Base-by-base conservation (phyloP, 2,113 vertebrate species). In the Leptodactylus fuscus region DNA sequence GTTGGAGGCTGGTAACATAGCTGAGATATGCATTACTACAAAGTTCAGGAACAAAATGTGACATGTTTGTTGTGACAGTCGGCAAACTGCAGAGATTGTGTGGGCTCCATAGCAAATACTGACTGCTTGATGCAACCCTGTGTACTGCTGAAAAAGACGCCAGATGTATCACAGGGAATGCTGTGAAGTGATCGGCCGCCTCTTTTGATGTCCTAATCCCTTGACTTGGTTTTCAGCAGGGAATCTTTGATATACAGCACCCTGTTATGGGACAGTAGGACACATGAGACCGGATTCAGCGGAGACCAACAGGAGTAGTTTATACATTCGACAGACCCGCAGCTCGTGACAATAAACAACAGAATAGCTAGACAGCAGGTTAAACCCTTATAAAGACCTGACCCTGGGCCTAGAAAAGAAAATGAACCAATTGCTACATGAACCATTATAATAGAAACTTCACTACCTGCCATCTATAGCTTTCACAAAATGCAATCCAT, bases 1-100 rank as follows among this genome's bases (percentile, higher is more conserved):
- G 53, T 65, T 46, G 34, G 53, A 24, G 55, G 44, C 48, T 2
- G 41, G 67, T 51, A 36, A 53, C 65, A 71, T 41, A 58, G 34
- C 67, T 73, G 13, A 73, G 11, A 58, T 73, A 27, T 53, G 32
- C n/a, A 82, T 49, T 53, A 22, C 69, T 38, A 38, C 67, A 82
- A 73, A 73, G 48, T 73, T 83, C 32, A 55, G 69, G 81, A 71
- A 58, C 27, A 83, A 74, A 73, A 74, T 58, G 51, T 83, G 48
- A 83, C 49, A 60, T 83, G 80, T 70, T 70, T 81, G 80, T 81
- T 81, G 34, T 74, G 81, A 82, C 48, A 71, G 44, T 49, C 44
- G 20, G 49, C 46, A 82, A 53, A 49, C 62, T 82, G 81, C 6
- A 24, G 65, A 49, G 60, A 69, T 69, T 81, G 62, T 70, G 69